Evolutionary conservation across 2,113 vertebrate species (phyloP), one percentile per base, ranked within the genome.

Genomic region (Mus musculus): DNA sequence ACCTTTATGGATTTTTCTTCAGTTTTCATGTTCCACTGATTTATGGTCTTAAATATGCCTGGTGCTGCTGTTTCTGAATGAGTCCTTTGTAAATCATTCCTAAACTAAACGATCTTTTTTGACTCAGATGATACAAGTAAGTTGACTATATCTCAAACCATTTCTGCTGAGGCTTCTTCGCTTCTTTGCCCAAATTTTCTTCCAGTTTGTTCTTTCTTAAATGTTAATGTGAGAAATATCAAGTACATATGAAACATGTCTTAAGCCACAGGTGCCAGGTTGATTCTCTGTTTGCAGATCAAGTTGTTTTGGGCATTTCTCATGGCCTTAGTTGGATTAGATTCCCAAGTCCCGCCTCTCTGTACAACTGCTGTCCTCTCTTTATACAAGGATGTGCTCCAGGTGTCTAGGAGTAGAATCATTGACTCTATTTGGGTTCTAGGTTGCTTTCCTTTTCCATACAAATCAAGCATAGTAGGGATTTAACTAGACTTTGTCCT

Each of bases 1-100:
- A 97, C 97, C 97, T 98, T 97, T 96, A 95, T 94, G 71, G 96
- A 95, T 96, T 98, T 98, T 95, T 96, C 93, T 94, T 95, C 0
- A 0, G 61, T 81, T 97, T 97, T 95, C 95, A 59, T 95, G 96
- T 97, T 94, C 82, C 4, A 0, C 71, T 89, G 87, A 95, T 96
- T 96, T 96, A 90, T 95, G 71, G 46, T 92, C 97, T 97, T 94
- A 88, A 94, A 94, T 94, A 94, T 56, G n/a, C 95, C 95, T 96
- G 95, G 97, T 97, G 97, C 90, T 97, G 28, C 90, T 80, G 30
- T 96, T 97, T 96, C 97, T 95, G 84, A 96, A 82, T 76, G 93
- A 96, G 95, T 92, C 88, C 78, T 86, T 75, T 69, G 94, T 96
- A 96, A 98, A 97, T 97, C 96, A 96, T 95, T 90, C n/a, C 96